Percentiles rank a stretch among this genome's conserved stretches.
phyloP scores from a whole-genome alignment of 2,113 vertebrate species.

The Sander vitreus region DNA sequence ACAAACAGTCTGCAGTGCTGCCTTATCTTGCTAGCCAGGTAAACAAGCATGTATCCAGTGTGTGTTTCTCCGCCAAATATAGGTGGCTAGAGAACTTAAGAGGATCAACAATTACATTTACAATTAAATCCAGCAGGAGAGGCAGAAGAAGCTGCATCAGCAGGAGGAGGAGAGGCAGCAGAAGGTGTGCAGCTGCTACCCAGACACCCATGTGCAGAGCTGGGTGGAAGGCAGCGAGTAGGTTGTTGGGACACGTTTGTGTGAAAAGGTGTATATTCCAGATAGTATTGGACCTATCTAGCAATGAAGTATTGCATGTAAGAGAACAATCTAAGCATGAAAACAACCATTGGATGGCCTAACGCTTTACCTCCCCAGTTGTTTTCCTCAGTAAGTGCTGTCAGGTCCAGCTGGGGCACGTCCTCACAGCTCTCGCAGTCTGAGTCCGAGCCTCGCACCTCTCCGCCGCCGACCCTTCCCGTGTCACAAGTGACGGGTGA shows the following conservation, averaged over 20 bases:
- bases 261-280: background rate
- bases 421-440: slow-evolving; percentile 86
- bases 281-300: background rate
- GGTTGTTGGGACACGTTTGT: slow-evolving; percentile 20
- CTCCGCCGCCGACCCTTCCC: slow-evolving; percentile 80
- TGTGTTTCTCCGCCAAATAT: slow-evolving; percentile 41
- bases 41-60: slow-evolving; percentile 15
- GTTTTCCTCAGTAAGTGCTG: slow-evolving; percentile 88
- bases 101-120: slow-evolving; percentile 36
- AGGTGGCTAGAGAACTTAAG: slow-evolving; percentile 43
- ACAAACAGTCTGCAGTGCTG: slow-evolving; percentile 21
- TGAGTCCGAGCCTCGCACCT: slow-evolving; percentile 72
- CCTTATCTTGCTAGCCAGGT: slow-evolving; percentile 6
- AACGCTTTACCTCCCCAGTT: slow-evolving; percentile 92
- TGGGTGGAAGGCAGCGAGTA: slow-evolving; percentile 24
- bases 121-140: slow-evolving; percentile 51
- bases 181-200: slow-evolving; percentile 76
- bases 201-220: slow-evolving; percentile 58
- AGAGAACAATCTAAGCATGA: background rate
- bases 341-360: background rate
- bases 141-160: slow-evolving; percentile 45
- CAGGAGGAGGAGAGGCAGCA: slow-evolving; percentile 48
- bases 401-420: slow-evolving; percentile 91
- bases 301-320: background rate
- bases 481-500: slow-evolving; percentile 85